Evolutionary conservation across 2,113 vertebrate species (phyloP).

Genomic region (Mirza zaza): DNA sequence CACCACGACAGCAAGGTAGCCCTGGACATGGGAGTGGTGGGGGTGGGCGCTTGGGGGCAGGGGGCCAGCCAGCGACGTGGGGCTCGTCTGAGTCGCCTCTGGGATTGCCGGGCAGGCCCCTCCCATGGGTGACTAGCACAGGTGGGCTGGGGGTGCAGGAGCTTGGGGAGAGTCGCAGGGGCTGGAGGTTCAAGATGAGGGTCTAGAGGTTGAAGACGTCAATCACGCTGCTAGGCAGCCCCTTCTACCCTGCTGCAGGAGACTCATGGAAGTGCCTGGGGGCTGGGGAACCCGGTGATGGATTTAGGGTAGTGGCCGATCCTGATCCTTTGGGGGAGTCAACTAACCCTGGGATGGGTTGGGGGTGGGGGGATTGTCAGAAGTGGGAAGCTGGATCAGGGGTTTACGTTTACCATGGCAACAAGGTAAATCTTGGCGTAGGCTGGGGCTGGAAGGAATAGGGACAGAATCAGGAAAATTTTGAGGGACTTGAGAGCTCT

Average conservation of each 20-base stretch:
- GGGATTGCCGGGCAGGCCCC: not conserved
- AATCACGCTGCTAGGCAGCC: not conserved
- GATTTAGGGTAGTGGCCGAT: not conserved
- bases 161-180: not conserved
- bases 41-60: not conserved
- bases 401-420: slow-evolving; percentile 62
- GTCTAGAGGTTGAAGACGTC: not conserved
- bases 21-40: slow-evolving; percentile 30
- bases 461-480: not conserved
- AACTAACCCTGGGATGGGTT: not conserved
- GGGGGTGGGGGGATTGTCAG: not conserved
- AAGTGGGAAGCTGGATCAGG: not conserved
- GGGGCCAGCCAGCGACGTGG: not conserved
- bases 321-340: not conserved
- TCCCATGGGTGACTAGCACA: not conserved
- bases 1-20: slow-evolving; percentile 95
- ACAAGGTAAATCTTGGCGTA: slow-evolving; percentile 58
- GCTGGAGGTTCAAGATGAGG: slow-evolving; percentile 31
- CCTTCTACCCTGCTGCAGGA: not conserved
- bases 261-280: not conserved
- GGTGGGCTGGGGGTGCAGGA: not conserved
- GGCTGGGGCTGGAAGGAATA: slow-evolving; percentile 25
- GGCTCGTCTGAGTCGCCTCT: not conserved
- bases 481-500: slow-evolving; percentile 18
- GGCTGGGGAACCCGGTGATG: not conserved